Base-by-base conservation (phyloP, 2,888 invertebrate genomes). In the Rosalia funebris region DNA sequence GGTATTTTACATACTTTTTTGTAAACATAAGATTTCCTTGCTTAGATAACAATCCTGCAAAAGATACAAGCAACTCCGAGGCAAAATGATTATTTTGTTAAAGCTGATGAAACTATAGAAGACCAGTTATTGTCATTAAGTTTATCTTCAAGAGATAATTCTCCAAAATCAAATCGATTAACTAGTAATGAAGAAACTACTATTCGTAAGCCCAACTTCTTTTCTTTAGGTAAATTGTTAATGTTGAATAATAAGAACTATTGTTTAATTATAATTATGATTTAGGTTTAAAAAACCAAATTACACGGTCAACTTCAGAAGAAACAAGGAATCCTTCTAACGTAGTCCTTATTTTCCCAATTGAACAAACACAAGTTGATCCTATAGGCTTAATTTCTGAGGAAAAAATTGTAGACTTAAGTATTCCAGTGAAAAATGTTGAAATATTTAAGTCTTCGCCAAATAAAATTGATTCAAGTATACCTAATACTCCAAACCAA, bases 341-440 rank as follows among this genome's bases (percentile, higher is more conserved):
- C 36, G 58, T 83, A 1, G 89, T 92, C n/a, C 81, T 92, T 15
- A 87, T 92, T 36, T 88, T 93, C 71, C 88, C 89, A 14, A 84
- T 92, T 53, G 85, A 76, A 46, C 70, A 71, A 11, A 72, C 70
- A n/a, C 62, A 69, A 41, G 62, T 54, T 0, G 75, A 78, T 60
- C 76, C 72, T 3, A 65, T 79, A 80, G 87, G 87, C 39, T 71
- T 88, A 19, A 80, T 86, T 0, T 83, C 87, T 0, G 88, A 88
- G 72, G 84, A 86, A 44, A 88, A 88, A 70, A 86, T 88, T 0
- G 77, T 87, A 63, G 83, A 84, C 17, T 78, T 83, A 15, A 83
- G 80, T 14, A 77, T 83, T 0, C 82, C 82, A 0, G 47, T 68
- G 1, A 73, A 72, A 45, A 71, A 66, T 39, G 70, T 66, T 16